Evolutionary conservation across 2,888 invertebrate genomes (phyloP), one percentile per base, ranked within the genome.

Genomic region (Diplazon laetatorius): DNA sequence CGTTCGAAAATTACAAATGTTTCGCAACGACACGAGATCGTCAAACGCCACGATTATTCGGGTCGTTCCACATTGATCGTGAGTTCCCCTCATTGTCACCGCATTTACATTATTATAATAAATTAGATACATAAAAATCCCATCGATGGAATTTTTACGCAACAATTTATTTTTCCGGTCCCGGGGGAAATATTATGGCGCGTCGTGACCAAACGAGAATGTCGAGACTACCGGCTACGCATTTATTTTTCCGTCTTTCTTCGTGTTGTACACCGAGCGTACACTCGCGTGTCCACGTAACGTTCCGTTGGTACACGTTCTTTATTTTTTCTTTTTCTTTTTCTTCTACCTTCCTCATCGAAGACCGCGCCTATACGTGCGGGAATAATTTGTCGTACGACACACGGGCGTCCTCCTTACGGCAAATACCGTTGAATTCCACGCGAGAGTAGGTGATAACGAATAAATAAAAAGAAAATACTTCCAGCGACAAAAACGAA

Each of bases 1-100:
- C 75, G 39, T 84, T 84, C 85, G 83, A 81, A 82, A 83, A 83
- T 87, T 85, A 84, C 86, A 80, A 82, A 82, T 77, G 62, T 76
- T 82, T 80, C 80, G 76, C 85, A 82, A 85, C 76, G 71, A 62
- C 81, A 78, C 63, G 22, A n/a, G n/a, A 65, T 81, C 80, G 82
- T 48, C 55, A 68, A 48, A 72, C 68, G 78, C 75, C 71, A 62
- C 57, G 68, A 72, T 84, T 82, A 87, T 86, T 83, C 81, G 79
- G 85, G 84, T 82, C 85, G 73, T 59, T 79, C 76, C 14, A 16
- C 59, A 73, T 76, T 74, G 60, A 66, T 55, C 60, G 70, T n/a
- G n/a, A n/a, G n/a, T n/a, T n/a, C n/a, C n/a, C n/a, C n/a, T n/a
- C n/a, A n/a, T n/a, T n/a, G n/a, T n/a, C n/a, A n/a, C n/a, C n/a